Conservation (phyloP, 2,797 vertebrate genomes). For the Anabas testudineus region DNA sequence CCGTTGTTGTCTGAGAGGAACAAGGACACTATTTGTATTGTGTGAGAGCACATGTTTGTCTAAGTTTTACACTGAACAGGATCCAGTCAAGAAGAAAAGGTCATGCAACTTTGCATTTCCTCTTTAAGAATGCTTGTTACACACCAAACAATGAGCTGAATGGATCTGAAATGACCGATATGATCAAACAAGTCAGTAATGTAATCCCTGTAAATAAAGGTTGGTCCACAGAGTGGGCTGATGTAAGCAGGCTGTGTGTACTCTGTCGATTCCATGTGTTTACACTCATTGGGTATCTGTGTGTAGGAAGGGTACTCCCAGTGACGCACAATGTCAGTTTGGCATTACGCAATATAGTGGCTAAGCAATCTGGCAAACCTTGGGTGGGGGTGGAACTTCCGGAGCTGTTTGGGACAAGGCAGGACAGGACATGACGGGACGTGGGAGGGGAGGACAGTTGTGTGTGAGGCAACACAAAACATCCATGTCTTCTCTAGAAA, state of each 20-base stretch:
- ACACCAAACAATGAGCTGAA: conserved; percentile 12
- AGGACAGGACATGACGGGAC: conserved; percentile 52
- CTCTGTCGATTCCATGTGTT: conserved; percentile 47
- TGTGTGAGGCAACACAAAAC: conserved; percentile 61
- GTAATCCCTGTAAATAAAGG: conserved; percentile 61
- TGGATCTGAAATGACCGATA: conserved; percentile 26
- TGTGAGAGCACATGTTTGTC: conserved; percentile 33
- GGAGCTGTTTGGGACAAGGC: conserved; percentile 58
- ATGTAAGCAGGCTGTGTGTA: conserved; percentile 37
- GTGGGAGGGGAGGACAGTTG: conserved; percentile 46
- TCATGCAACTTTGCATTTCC: conserved; percentile 29
- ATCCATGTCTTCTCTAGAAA: conserved; percentile 24
- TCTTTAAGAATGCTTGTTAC: neutral
- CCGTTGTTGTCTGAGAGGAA: conserved; percentile 6
- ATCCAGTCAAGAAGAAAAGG: conserved; percentile 23
- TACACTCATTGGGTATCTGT: conserved; percentile 47
- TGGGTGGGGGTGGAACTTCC: conserved; percentile 69
- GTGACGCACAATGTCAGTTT: conserved; percentile 79
- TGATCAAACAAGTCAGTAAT: conserved; percentile 39
- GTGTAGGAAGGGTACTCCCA: conserved; percentile 72
- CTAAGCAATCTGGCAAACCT: conserved; percentile 62
- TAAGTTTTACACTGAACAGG: conserved; percentile 29
- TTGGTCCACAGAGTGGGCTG: conserved; percentile 30
- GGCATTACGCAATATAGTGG: conserved; percentile 71
- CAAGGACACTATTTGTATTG: conserved; percentile 22